Evolutionary conservation across 2,888 invertebrate species (phyloP), one percentile per base, ranked within the genome.

Genomic region (Allolobophora icterica): DNA sequence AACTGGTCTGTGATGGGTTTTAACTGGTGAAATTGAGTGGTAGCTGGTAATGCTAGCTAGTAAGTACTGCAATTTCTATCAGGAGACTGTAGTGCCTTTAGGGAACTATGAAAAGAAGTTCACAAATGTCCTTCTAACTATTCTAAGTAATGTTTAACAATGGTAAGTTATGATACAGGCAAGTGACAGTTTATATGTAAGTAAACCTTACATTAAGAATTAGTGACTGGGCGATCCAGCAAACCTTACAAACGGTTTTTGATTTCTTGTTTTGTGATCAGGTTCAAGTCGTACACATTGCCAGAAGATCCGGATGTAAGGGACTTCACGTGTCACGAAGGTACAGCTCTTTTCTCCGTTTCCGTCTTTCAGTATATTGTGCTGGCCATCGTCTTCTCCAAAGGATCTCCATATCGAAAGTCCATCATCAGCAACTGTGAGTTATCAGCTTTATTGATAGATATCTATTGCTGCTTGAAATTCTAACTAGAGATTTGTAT

Each of bases 281-380:
- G 93, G 93, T 93, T 92, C 45, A 89, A 89, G 52, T 91, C 92
- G 13, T 91, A 91, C 35, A 38, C 90, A 13, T 90, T 91, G 40
- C 91, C 90, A 1, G 84, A 42, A 19, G 45, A 89, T 19, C 91
- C 91, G 89, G 93, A 93, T n/a, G 93, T 93, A 30, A 93, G 94
- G 19, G 94, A 94, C 90, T 93, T 96, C 6, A 96, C 95, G 11
- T 97, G 98, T 92, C 97, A 96, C 95, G 98, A 98, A 95, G 98
- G 98, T 94, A 98, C 98, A 94, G 97, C 97, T 0, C 96, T 99
- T 87, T 99, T 97, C 94, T 96, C 97, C 0, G 96, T 98, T 0
- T 98, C 98, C 0, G 97, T 97, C 94, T 98, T 98, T 95, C 99
- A 99, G 94, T 99, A 99, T 94, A 97, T 99, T 4, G 97, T 97